phyloP scores from a whole-genome alignment of 2,797 vertebrate genomes.

The Echeneis naucrates region DNA sequence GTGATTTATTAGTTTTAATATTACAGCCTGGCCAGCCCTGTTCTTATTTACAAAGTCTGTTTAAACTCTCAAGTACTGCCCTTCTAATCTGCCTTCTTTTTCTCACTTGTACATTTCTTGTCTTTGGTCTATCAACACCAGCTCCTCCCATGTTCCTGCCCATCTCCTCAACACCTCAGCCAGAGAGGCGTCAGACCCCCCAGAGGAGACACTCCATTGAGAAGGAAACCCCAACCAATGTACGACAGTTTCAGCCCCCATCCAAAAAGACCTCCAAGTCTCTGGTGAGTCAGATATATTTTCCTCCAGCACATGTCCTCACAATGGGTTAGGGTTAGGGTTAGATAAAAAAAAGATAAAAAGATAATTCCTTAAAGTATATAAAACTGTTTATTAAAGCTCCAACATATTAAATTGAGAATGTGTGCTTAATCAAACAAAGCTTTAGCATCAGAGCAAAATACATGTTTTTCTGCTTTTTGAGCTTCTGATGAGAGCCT shows the following conservation, averaged over 20 bases:
- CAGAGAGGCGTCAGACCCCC: conserved; percentile 91
- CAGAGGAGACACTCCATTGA: conserved; percentile 98
- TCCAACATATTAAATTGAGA: background rate
- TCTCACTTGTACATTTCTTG: background rate
- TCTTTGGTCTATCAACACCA: conserved; percentile 58
- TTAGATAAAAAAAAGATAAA: too few relatives aligned
- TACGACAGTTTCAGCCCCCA: conserved; percentile 92
- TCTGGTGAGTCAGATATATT: conserved; percentile 87
- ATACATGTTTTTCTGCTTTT: background rate
- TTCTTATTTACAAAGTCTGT: background rate
- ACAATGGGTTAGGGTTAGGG: too few relatives aligned
- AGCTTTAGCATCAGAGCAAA: background rate
- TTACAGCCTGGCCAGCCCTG: background rate
- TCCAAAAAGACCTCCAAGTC: conserved; percentile 94
- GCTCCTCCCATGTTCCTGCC: conserved; percentile 96
- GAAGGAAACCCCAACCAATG: conserved; percentile 96
- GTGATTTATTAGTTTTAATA: conserved; percentile 26
- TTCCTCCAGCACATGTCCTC: background rate
- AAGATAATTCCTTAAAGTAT: background rate
- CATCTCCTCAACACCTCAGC: conserved; percentile 98
- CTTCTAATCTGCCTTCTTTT: conserved; percentile 7
- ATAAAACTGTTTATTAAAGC: background rate
- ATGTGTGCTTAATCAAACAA: background rate
- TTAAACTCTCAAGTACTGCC: conserved; percentile 1
- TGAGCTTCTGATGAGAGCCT: background rate